Percentiles rank a stretch among this genome's conserved stretches.
Evolutionary conservation across 2,797 vertebrate species (phyloP).

Genomic region (Channallabes apus): DNA sequence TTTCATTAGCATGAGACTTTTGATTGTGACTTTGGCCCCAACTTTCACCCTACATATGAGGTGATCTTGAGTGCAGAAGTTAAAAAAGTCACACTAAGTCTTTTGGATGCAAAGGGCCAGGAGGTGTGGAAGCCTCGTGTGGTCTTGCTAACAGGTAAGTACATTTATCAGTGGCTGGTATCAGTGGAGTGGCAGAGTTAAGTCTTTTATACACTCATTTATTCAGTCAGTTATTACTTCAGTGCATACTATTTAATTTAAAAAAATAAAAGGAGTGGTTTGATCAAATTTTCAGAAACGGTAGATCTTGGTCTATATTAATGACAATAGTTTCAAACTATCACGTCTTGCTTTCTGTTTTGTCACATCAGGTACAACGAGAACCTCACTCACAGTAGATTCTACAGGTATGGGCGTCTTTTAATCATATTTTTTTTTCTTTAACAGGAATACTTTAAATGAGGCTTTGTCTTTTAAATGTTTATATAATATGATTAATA

Average conservation of each 20-base stretch:
- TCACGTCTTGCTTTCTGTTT: background rate
- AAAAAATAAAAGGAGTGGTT: too few relatives aligned
- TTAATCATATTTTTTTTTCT: background rate
- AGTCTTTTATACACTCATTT: too few relatives aligned
- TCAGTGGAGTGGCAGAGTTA: too few relatives aligned
- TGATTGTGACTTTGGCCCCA: constrained; percentile 23
- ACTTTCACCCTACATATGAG: constrained; percentile 43
- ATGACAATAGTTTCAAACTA: background rate
- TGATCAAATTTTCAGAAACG: too few relatives aligned
- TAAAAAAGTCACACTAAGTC: constrained; percentile 3
- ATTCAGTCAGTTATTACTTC: too few relatives aligned
- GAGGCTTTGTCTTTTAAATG: too few relatives aligned
- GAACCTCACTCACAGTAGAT: background rate
- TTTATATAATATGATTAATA: too few relatives aligned
- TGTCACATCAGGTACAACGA: background rate
- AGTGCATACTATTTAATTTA: too few relatives aligned
- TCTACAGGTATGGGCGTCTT: background rate
- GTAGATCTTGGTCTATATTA: background rate
- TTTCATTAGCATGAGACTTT: constrained; percentile 13
- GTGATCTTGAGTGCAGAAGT: background rate
- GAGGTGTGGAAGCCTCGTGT: constrained; percentile 5
- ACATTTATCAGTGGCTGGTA: background rate
- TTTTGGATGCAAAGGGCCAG: constrained; percentile 13
- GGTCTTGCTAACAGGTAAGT: constrained; percentile 14
- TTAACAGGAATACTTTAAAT: too few relatives aligned